Base-by-base conservation (phyloP, 2,888 invertebrate species). In the Anorthoa munda region DNA sequence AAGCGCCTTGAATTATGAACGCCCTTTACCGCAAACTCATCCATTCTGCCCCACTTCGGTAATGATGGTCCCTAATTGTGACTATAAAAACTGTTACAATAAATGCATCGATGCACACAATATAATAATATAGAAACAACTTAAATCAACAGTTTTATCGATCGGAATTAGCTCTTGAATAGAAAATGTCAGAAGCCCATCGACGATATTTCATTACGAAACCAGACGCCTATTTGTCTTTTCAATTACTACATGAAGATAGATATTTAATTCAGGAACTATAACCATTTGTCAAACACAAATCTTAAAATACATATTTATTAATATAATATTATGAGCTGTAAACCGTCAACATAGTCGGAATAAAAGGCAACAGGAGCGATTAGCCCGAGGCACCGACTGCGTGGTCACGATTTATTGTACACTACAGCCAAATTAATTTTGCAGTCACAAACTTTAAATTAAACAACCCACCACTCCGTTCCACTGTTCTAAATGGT, bases 351-450 rank as follows among this genome's bases (percentile, higher is more conserved):
- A 90, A 89, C 86, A 75, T 87, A 90, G 86, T 87, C 85, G 88
- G 90, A 91, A 93, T 90, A 92, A 92, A 92, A 92, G 89, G 92
- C 91, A 92, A 95, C 95, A 88, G 96, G 89, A 95, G 95, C 95
- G 94, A 93, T 94, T 94, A 89, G 93, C 95, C 93, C 81, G 83
- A 86, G 94, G 95, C 95, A 86, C 87, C 88, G 88, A 90, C 90
- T 91, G 92, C 92, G 90, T 91, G 92, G 92, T 95, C 95, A 95
- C 95, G 95, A 95, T 93, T 95, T 92, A 93, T 92, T 90, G 89
- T 90, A 89, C 89, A 88, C 87, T 86, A 83, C 82, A 88, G 90
- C 91, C 86, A 91, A 89, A 89, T 90, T 91, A 88, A 89, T 87
- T 87, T 85, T 90, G 82, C 90, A 89, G 86, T 86, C 81, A 70